Evolutionary conservation across 2,113 vertebrate species (phyloP).

Genomic region (Spheniscus mendiculus): DNA sequence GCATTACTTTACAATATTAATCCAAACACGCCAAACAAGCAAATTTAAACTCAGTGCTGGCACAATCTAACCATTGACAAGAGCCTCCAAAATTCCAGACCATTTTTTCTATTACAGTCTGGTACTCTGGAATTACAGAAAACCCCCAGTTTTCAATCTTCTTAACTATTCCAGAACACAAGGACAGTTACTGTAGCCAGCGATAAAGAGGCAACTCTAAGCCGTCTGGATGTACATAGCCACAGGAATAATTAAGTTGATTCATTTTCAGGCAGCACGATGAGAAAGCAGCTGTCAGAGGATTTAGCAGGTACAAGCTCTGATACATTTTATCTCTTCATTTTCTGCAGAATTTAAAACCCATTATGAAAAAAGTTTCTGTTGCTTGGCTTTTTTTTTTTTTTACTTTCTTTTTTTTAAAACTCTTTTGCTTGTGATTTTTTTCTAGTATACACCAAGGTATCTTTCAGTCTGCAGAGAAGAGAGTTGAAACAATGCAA

Average conservation of each 20-base stretch:
- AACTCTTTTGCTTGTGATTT: background rate
- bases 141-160: background rate
- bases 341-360: conserved; percentile 30
- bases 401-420: background rate
- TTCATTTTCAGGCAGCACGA: conserved; percentile 41
- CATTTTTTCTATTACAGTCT: background rate
- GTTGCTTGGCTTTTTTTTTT: background rate
- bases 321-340: background rate
- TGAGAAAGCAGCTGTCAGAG: conserved; percentile 13
- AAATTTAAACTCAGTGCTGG: background rate
- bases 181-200: background rate
- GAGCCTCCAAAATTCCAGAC: background rate
- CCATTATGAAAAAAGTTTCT: background rate
- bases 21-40: background rate
- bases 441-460: background rate
- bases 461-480: background rate
- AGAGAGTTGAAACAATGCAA: background rate
- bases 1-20: background rate
- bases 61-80: background rate
- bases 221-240: background rate
- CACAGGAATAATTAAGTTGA: conserved; percentile 47
- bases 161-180: conserved; percentile 5
- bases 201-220: background rate
- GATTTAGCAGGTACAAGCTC: conserved; percentile 27
- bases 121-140: background rate